Base-by-base conservation (phyloP, 2,888 invertebrate species). In the Muschampia plurimacula region DNA sequence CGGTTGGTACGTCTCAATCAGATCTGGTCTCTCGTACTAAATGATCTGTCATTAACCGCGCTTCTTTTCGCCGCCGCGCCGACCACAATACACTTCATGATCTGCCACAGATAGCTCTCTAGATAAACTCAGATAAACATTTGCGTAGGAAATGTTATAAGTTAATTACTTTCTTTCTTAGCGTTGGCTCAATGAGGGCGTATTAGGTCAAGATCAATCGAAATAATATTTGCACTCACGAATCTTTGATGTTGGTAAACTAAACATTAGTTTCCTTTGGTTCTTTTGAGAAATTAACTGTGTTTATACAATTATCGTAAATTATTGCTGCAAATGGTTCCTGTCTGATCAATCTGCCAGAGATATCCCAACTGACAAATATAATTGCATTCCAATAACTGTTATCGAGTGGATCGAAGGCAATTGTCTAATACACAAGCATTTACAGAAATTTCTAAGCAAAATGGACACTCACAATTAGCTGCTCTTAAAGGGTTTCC, bases 401-500 rank as follows among this genome's bases (percentile, higher is more conserved):
- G 46, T 67, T 71, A 71, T 74, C 70, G 60, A 39, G 46, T 13
- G 67, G 46, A 72, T 72, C 72, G 41, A 70, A 67, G 74, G 67
- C 74, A 75, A 77, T 77, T 76, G 75, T 77, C 79, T 77, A 78
- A 79, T 76, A 75, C 74, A 77, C 75, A 78, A 77, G 74, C 78
- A 81, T 82, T 82, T 77, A 82, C 82, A 82, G 81, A 86, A 88
- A 86, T 83, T 84, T 82, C 85, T 86, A 87, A 89, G 87, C 79
- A 81, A 87, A 89, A 87, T 87, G 84, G 84, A 82, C 84, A 80
- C 81, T 83, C 74, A 86, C 87, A 92, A 92, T 92, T 91, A 92
- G 89, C 87, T 80, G 84, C 85, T 86, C 88, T 87, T 87, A 89
- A 90, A 90, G 90, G 92, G 89, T 88, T 89, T 89, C 87, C 89